Conservation (phyloP, 2,888 invertebrate genomes). For the Cantharis lateralis region DNA sequence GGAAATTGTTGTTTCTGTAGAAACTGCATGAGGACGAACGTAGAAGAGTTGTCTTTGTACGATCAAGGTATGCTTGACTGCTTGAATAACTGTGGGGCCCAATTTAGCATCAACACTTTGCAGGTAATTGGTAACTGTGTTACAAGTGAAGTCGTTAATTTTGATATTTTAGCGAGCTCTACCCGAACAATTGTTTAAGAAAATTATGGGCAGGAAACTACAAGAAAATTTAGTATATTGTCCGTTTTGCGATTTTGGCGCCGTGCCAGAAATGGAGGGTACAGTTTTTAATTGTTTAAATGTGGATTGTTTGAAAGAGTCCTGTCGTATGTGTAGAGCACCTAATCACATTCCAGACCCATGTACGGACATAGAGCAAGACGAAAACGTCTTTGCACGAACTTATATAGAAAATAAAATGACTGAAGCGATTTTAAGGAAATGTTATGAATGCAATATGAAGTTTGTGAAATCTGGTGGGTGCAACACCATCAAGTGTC, state of each 20-base stretch:
- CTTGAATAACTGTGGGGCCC: background rate
- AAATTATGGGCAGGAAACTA: conserved; percentile 57
- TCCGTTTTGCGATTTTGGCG: conserved; percentile 61
- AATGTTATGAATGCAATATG: conserved; percentile 50
- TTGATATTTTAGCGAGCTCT: conserved; percentile 46
- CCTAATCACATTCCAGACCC: conserved; percentile 60
- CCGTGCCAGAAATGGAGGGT: conserved; percentile 55
- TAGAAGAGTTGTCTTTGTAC: conserved; percentile 53
- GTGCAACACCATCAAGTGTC: conserved; percentile 59
- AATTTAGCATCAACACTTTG: background rate
- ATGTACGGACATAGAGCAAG: conserved; percentile 58
- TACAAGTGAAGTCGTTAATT: background rate
- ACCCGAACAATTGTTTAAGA: conserved; percentile 55
- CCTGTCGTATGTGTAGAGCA: conserved; percentile 60
- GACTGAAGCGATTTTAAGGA: conserved; percentile 56
- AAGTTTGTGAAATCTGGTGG: conserved; percentile 55
- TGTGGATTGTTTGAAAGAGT: conserved; percentile 61
- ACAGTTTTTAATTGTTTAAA: conserved; percentile 61
- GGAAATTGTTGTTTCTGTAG: conserved; percentile 58
- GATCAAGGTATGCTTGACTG: conserved; percentile 50
- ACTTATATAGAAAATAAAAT: conserved; percentile 61
- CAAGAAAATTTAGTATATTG: conserved; percentile 41
- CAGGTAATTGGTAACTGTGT: conserved; percentile 35
- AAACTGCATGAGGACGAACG: conserved; percentile 52
- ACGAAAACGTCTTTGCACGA: conserved; percentile 53